Evolutionary conservation across 1,140 invertebrate genomes (phyloP), one percentile per base, ranked within the genome.

Genomic region (Callitettix versicolor): DNA sequence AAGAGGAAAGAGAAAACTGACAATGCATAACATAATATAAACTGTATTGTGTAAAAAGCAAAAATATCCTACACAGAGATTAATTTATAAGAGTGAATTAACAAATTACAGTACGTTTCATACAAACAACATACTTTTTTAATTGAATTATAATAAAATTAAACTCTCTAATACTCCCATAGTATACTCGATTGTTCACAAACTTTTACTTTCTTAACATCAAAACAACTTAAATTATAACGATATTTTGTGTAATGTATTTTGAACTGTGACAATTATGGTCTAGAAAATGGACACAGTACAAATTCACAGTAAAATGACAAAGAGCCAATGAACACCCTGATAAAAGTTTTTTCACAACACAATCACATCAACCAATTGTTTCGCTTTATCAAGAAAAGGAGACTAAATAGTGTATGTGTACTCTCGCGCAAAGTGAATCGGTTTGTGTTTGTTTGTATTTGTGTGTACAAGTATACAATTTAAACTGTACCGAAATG

Each of bases 301-400:
- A 55, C 54, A 49, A 53, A 55, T 55, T 55, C 46, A 55, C 54
- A 55, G 44, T 48, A 49, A 55, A 43, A 55, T 55, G n/a, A 55
- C 43, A 55, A 55, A 53, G 50, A 53, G 54, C 54, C 54, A 34
- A 40, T 49, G 33, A 49, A 55, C 52, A 55, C 53, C 53, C 53
- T 55, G 53, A 43, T 55, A 24, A 38, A 55, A 41, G 26, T 30
- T 48, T 48, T 17, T 36, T 24, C 48, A 48, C 54, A 55, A 44
- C 48, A 55, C 54, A 55, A 44, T 55, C 38, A 52, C 43, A 46
- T 49, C 22, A 33, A 49, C 18, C 47, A 49, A 49, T 33, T 49
- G 47, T 49, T 49, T 24, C 33, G 47, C 30, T 24, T 26, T 49
- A 49, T 26, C 15, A 17, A 33, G 22, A 49, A 26, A 49, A 49